Conservation (phyloP, 2,888 invertebrate species). For the Perdita meconis region DNA sequence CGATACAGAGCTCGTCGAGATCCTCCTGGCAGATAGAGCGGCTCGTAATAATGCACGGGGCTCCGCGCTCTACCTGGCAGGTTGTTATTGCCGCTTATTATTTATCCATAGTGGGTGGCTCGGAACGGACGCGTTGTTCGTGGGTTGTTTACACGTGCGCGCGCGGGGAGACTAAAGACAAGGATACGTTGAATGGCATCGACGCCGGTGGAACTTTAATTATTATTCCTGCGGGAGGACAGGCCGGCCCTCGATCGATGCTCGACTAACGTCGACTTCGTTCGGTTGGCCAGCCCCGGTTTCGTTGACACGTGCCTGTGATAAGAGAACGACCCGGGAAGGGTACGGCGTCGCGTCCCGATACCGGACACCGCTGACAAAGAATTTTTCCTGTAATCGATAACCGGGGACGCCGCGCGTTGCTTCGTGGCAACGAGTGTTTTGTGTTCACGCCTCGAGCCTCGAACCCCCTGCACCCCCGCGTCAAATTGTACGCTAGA, state of each 20-base stretch:
- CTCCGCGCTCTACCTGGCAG: constrained; percentile 47
- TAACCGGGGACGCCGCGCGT: constrained; percentile 41
- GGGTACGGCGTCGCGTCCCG: constrained; percentile 22
- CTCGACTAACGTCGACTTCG: constrained; percentile 19
- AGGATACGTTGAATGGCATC: constrained; percentile 39
- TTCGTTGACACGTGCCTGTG: constrained; percentile 35
- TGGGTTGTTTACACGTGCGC: constrained; percentile 62
- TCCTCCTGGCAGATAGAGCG: constrained; percentile 52
- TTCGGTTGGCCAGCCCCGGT: constrained; percentile 7
- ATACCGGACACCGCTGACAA: constrained; percentile 36
- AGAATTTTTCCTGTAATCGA: constrained; percentile 62
- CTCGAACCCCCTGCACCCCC: constrained; percentile 24
- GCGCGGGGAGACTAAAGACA: too few species aligned
- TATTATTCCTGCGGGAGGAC: constrained; percentile 49
- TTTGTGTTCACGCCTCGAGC: constrained; percentile 30
- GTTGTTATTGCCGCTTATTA: constrained; percentile 70
- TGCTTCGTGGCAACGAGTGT: constrained; percentile 55
- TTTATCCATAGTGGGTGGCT: constrained; percentile 63
- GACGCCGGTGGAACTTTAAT: constrained; percentile 56
- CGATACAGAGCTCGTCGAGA: constrained; percentile 63
- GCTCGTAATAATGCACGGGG: constrained; percentile 55
- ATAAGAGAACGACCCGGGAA: constrained; percentile 29
- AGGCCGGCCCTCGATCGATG: constrained; percentile 43
- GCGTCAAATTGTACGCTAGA: too few species aligned
- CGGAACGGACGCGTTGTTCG: constrained; percentile 37